Percentiles rank a stretch among this genome's conserved stretches.
phyloP scores from a whole-genome alignment of 1,140 invertebrate species.

The Panonychus citri region DNA sequence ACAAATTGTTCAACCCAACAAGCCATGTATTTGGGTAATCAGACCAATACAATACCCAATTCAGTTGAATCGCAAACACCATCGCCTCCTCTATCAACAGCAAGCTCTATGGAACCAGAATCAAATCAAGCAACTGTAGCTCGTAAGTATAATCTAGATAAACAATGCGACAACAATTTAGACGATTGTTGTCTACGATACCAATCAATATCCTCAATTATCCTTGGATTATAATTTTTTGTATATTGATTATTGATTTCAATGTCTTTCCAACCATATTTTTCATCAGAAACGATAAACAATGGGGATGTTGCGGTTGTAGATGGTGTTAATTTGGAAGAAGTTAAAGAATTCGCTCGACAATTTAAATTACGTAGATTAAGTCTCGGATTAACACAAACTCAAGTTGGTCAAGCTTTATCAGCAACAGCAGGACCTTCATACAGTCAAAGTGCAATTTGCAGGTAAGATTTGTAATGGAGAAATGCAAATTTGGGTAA shows the following conservation, averaged over 20 bases:
- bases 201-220: background rate
- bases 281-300: slow-evolving; percentile 47
- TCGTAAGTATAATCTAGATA: background rate
- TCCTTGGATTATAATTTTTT: background rate
- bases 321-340: slow-evolving; percentile 85
- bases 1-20: background rate
- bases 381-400: slow-evolving; percentile 80
- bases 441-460: slow-evolving; percentile 94
- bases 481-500: background rate
- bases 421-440: slow-evolving; percentile 87
- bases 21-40: background rate
- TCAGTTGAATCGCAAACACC: background rate
- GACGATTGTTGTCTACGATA: background rate
- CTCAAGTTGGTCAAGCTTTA: slow-evolving; percentile 78
- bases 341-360: slow-evolving; percentile 94
- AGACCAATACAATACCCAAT: background rate
- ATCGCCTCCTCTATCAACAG: background rate
- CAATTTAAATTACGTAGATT: slow-evolving; percentile 79
- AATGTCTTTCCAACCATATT: background rate
- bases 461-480: slow-evolving; percentile 43
- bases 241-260: background rate
- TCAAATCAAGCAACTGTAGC: background rate
- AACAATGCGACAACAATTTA: background rate
- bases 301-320: slow-evolving; percentile 78
- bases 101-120: background rate